phyloP scores from a whole-genome alignment of 2,888 invertebrate species.

The Spodoptera littoralis region DNA sequence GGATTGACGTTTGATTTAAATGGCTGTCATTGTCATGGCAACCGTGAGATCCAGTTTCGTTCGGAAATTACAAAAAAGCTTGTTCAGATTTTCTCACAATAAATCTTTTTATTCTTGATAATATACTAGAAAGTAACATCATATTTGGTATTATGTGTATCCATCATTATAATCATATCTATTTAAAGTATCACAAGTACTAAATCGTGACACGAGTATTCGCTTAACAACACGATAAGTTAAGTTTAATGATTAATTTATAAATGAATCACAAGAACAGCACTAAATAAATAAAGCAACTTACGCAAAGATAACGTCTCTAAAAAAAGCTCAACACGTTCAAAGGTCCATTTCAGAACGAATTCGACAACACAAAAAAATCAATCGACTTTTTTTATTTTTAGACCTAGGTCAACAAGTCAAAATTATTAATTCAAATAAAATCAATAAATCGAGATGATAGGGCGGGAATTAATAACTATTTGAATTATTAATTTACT shows the following conservation, averaged over 20 bases:
- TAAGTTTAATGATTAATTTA: too few species aligned
- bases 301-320: neutral
- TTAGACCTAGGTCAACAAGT: slow-evolving; percentile 27
- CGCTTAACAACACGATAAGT: too few species aligned
- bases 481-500: neutral
- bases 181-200: neutral
- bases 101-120: neutral
- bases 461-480: neutral
- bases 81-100: too few species aligned
- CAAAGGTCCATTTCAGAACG: slow-evolving; percentile 10
- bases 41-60: slow-evolving; percentile 65
- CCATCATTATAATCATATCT: neutral
- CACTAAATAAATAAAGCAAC: neutral
- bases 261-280: neutral
- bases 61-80: slow-evolving; percentile 55
- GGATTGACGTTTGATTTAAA: slow-evolving; percentile 67
- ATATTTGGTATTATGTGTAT: neutral
- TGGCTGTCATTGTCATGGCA: slow-evolving; percentile 71
- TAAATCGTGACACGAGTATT: too few species aligned
- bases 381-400: slow-evolving; percentile 30
- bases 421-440: slow-evolving; percentile 14
- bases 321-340: slow-evolving; percentile 6
- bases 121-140: neutral
- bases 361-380: slow-evolving; percentile 10
- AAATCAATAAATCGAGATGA: slow-evolving; percentile 5